phyloP scores from a whole-genome alignment of 2,797 vertebrate species.

The Coccyzus lansbergi region DNA sequence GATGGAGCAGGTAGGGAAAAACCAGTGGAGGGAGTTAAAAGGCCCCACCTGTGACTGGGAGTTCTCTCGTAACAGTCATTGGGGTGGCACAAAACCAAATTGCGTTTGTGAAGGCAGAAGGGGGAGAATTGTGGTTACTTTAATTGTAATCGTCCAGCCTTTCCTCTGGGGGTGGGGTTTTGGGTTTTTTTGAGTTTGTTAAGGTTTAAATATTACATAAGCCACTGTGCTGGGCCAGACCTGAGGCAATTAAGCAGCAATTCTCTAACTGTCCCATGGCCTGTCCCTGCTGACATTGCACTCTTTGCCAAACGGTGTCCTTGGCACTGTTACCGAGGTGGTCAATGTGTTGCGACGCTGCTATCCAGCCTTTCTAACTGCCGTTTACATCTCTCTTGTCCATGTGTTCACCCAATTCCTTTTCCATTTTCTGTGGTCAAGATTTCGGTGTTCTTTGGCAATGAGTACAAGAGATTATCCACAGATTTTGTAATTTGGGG shows the following conservation, averaged over 20 bases:
- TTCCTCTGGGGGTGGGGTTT: neutral
- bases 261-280: too few species aligned
- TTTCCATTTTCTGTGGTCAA: neutral
- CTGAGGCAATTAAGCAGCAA: neutral
- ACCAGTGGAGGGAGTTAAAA: neutral
- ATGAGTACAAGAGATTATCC: neutral
- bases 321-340: neutral
- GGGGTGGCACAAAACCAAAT: neutral
- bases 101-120: neutral
- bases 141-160: neutral
- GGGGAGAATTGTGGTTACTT: neutral
- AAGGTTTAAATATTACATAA: neutral
- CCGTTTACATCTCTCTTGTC: accelerated
- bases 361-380: accelerated
- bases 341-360: neutral
- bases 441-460: neutral
- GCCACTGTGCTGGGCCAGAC: neutral
- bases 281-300: too few species aligned
- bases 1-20: neutral
- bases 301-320: neutral
- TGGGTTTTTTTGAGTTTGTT: neutral
- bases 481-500: too few species aligned
- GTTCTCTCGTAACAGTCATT: neutral
- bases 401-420: accelerated
- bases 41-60: neutral